These are phyloP conservation scores for Diploscapter pachys DNA, from an alignment of 1,140 invertebrate genomes.

Conservation along the genomic window DNA sequence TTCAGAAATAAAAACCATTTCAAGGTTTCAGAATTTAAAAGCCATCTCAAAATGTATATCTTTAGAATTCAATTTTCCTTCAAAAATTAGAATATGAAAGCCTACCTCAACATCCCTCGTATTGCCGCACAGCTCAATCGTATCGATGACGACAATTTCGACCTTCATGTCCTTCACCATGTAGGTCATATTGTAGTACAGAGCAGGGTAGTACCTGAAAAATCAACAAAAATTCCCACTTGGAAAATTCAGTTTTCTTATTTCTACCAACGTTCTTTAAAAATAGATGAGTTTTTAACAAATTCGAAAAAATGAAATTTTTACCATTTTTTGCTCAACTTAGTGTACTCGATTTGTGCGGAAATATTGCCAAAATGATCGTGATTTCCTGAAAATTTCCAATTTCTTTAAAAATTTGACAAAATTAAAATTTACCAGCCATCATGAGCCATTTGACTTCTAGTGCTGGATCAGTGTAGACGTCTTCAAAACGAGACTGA, in stretches of 20 bases:
- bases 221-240: background rate
- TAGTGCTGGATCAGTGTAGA: conserved; percentile 45
- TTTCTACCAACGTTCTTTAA: background rate
- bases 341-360: conserved; percentile 60
- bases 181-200: conserved; percentile 60
- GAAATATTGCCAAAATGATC: conserved; percentile 62
- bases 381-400: conserved; percentile 61
- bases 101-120: conserved; percentile 46
- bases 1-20: too few relatives aligned
- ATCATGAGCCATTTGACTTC: conserved; percentile 61
- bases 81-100: conserved; percentile 24
- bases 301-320: background rate
- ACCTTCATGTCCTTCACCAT: conserved; percentile 42
- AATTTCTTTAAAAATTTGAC: too few relatives aligned
- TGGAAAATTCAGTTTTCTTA: conserved; percentile 10
- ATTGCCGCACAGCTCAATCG: conserved; percentile 62
- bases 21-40: background rate
- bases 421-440: conserved; percentile 33
- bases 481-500: conserved; percentile 33
- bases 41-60: conserved; percentile 8
- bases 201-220: conserved; percentile 61
- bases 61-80: background rate
- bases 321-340: conserved; percentile 60
- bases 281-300: background rate
- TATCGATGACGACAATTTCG: conserved; percentile 63